Base-by-base conservation (phyloP, 2,113 vertebrate genomes). In the Rhagologus leucostigma region DNA sequence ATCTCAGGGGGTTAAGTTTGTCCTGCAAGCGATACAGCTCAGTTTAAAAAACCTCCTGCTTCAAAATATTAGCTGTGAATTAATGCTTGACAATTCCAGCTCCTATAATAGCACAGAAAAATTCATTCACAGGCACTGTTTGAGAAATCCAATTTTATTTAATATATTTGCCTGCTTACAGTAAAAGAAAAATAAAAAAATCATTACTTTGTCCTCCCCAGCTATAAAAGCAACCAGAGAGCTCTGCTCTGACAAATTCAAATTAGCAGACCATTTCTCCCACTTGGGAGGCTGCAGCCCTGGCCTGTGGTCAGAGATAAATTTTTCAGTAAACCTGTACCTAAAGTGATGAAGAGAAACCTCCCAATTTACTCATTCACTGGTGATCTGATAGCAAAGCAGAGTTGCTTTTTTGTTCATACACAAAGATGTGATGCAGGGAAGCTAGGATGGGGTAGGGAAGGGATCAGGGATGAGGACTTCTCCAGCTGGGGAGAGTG, bases 311-410 rank as follows among this genome's bases (percentile, higher is more conserved):
- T 95, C 44, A 87, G 67, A 97, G 86, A 97, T 94, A 96, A 95
- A 94, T 96, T 98, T 98, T 97, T 96, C 95, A 96, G 52, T 70
- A 95, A 97, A 97, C 9, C 50, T 94, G 42, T 11, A 85, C 59
- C 22, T n/a, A 70, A 60, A 55, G 22, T 84, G 65, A 95, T 90
- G 68, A 87, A 95, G 22, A 20, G 23, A 97, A 97, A 46, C 56
- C 79, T 97, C 74, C 53, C 86, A 84, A 11, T 70, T 82, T 71
- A 20, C 94, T 87, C 78, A 81, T 60, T 82, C 81, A 33, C 47
- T 96, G 69, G 57, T 89, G 57, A 96, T 73, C 59, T 73, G 73
- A 85, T 30, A 91, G 86, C 35, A 49, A 16, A 65, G 50, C 26
- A 88, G 49, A 24, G 79, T 21, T 83, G 56, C 3, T 18, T 90